A percentile compares a stretch with the other conserved stretches of the same genome.
These are phyloP conservation scores for Eurosta solidaginis DNA, from an alignment of 1,140 invertebrate species.

Conservation along the genomic window DNA sequence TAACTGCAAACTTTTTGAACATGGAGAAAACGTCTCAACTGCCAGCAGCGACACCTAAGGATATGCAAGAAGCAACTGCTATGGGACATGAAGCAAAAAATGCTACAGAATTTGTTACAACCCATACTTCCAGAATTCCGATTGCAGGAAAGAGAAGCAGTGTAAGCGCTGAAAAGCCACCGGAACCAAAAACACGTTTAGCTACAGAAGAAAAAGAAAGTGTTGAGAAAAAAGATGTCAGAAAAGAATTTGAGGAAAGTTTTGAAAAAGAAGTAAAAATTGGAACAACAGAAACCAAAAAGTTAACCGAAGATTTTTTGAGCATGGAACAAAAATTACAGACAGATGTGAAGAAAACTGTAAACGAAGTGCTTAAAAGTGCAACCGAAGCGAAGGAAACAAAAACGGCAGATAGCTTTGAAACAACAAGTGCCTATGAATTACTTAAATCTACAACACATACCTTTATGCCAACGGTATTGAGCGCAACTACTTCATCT, in stretches of 20 bases:
- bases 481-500: not conserved
- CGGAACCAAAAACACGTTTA: not conserved
- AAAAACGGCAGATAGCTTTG: not conserved
- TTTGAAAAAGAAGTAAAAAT: not conserved
- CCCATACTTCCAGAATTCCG: not conserved
- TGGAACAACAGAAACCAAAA: not conserved
- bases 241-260: not conserved
- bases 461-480: conserved; percentile 25
- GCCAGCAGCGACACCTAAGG: not conserved
- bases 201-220: not conserved
- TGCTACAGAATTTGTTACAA: not conserved
- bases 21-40: conserved; percentile 7
- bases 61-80: not conserved
- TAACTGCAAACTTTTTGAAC: not conserved
- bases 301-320: not conserved
- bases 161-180: not conserved
- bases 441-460: conserved; percentile 35
- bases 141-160: not conserved
- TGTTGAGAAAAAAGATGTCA: too few species aligned
- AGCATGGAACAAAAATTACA: conserved; percentile 8
- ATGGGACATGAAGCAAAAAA: not conserved
- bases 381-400: not conserved
- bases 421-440: not conserved
- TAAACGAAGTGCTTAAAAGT: not conserved
- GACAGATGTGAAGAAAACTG: not conserved